These are phyloP conservation scores for Ciconia boyciana DNA, from an alignment of 2,113 vertebrate species.

Conservation along the genomic window DNA sequence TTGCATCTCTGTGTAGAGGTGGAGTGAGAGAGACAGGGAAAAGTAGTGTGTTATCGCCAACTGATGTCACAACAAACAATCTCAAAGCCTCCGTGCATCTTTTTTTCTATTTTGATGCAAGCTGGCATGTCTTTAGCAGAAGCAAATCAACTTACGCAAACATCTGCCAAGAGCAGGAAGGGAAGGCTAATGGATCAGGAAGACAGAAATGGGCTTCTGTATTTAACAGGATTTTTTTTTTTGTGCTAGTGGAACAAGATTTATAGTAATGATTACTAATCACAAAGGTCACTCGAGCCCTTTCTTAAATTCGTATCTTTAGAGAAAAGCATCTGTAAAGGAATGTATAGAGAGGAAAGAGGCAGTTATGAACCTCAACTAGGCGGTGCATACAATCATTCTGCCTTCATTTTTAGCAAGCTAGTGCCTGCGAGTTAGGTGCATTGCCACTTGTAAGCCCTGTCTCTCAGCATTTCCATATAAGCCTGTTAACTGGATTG, in stretches of 20 bases:
- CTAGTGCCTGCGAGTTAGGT: not conserved
- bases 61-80: not conserved
- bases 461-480: not conserved
- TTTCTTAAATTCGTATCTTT: not conserved
- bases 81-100: not conserved
- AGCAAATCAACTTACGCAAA: not conserved
- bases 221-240: not conserved
- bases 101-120: not conserved
- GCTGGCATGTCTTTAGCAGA: not conserved
- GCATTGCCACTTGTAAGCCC: not conserved
- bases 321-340: not conserved
- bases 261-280: not conserved
- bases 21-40: not conserved
- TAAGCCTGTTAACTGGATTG: slow-evolving; percentile 51
- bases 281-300: not conserved
- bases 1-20: not conserved
- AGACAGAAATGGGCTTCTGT: not conserved
- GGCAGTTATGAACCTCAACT: not conserved
- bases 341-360: not conserved
- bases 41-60: not conserved
- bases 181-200: not conserved
- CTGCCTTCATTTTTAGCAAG: not conserved
- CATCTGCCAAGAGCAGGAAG: not conserved
- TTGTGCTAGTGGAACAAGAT: not conserved
- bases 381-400: fast-evolving